Evolutionary conservation across 2,113 vertebrate genomes (phyloP), one percentile per base, ranked within the genome.

Genomic region (Syngnathoides biaculeatus): DNA sequence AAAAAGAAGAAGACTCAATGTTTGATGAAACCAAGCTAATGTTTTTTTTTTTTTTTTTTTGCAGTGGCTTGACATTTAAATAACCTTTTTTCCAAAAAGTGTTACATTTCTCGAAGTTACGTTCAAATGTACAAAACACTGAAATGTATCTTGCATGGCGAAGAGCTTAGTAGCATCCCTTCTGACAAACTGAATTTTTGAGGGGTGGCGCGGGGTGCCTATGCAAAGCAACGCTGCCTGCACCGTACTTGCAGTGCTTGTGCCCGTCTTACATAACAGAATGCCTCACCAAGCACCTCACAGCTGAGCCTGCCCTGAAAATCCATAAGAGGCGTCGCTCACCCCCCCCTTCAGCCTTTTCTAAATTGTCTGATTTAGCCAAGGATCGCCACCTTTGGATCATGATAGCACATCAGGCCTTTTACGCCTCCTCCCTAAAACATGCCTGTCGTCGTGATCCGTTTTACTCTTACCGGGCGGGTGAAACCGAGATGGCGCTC

Each of bases 251-350:
- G 68, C 72, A 82, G 71, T 72, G 57, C 71, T 56, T 75, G 26
- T 66, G 71, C 75, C 75, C 61, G 66, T 43, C 80, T 89, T 87
- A 87, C 73, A 83, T 86, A 88, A 87, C 48, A 9, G n/a, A n/a
- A 52, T 52, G 79, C 67, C 75, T 84, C 80, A 78, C 64, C 73
- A 83, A 73, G 68, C 73, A 71, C 70, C 73, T 75, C 71, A 65
- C 66, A 50, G 77, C 73, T 30, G 60, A 68, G 74, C 71, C 64
- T 65, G 67, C 77, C 75, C 72, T 38, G 77, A 63, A 35, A 84
- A 79, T 75, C 72, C 50, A 79, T 77, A 57, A 71, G 70, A 82
- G 78, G 67, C 71, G 5, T 72, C 67, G 67, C 61, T 72, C 79
- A 67, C 56, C n/a, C 71, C 65, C n/a, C n/a, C n/a, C n/a, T n/a